phyloP scores from a whole-genome alignment of 2,113 vertebrate genomes.

The Sapajus apella region DNA sequence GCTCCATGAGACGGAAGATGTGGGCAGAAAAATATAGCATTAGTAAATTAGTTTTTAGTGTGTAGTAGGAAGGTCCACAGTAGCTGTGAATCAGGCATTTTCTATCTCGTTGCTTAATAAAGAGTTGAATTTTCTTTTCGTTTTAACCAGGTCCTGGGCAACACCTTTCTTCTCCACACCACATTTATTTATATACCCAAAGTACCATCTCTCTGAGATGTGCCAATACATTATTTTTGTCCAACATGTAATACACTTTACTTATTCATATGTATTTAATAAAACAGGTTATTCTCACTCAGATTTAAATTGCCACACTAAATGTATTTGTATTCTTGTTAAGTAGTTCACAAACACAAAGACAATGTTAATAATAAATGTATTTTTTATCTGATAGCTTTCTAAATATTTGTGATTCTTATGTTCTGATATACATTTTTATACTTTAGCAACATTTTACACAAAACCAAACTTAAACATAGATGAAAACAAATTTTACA shows the following conservation, averaged over 20 bases:
- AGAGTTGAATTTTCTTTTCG: background rate
- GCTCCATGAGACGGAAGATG: background rate
- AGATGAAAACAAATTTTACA: background rate
- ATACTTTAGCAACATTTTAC: background rate
- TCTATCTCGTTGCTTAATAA: background rate
- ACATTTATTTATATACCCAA: background rate
- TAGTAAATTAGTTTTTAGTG: background rate
- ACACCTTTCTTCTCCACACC: background rate
- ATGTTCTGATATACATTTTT: background rate
- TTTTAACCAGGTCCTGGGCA: background rate
- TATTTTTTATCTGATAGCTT: background rate
- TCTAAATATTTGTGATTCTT: background rate
- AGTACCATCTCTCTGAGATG: background rate
- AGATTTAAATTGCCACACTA: background rate
- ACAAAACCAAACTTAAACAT: background rate
- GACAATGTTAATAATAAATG: background rate
- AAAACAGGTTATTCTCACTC: background rate
- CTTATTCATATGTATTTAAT: background rate
- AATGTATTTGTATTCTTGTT: background rate
- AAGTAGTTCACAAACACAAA: background rate
- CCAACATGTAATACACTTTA: background rate
- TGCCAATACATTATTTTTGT: background rate
- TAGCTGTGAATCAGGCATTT: background rate
- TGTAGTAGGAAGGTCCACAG: background rate
- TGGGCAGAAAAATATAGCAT: background rate